phyloP scores from a whole-genome alignment of 2,888 invertebrate genomes.

The Rugalucina vietnamica region DNA sequence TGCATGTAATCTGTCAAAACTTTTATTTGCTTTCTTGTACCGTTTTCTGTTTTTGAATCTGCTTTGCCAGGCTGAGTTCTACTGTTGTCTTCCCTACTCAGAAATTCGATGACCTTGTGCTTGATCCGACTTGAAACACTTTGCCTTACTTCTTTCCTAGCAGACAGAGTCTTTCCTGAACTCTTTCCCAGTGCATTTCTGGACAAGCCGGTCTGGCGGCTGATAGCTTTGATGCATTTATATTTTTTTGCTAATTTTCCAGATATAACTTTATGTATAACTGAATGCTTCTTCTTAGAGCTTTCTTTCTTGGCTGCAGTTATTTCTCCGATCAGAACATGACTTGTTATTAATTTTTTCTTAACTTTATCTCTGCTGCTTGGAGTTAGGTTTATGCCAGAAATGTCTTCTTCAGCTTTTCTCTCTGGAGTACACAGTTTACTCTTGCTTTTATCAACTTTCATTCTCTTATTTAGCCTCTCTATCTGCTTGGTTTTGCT shows the following conservation, averaged over 20 bases:
- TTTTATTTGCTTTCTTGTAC: neutral
- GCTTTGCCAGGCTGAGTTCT: constrained; percentile 28
- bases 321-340: neutral
- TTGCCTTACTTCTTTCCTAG: neutral
- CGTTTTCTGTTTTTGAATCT: neutral
- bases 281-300: neutral
- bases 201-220: neutral
- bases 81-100: neutral
- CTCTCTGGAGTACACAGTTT: neutral
- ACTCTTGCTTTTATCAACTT: no score
- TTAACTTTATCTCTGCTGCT: neutral
- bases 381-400: neutral
- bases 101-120: neutral
- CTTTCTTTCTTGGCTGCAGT: neutral
- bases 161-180: neutral
- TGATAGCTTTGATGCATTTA: neutral
- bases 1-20: neutral
- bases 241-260: neutral
- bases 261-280: neutral
- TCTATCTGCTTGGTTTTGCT: no score
- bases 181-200: constrained; percentile 6
- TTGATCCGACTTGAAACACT: constrained; percentile 9
- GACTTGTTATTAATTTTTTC: constrained; percentile 9
- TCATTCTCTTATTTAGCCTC: no score
- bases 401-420: neutral